phyloP scores from a whole-genome alignment of 2,797 vertebrate genomes.

The Streptopelia turtur region DNA sequence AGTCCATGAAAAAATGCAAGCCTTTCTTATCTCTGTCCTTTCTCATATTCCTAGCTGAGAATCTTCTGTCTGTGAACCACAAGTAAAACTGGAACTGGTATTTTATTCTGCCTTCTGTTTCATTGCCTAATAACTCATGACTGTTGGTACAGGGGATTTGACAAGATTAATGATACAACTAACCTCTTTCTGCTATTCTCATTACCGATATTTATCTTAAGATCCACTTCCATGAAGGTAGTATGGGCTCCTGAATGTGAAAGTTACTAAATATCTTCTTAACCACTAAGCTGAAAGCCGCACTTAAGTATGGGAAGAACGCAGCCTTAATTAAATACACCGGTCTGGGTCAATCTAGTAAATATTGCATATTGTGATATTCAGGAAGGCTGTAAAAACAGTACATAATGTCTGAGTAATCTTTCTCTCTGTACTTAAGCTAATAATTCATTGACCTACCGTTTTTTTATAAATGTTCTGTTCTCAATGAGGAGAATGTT shows the following conservation, averaged over 20 bases:
- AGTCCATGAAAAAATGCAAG: background rate
- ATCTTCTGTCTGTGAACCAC: background rate
- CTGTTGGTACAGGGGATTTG: background rate
- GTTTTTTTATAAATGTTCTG: background rate
- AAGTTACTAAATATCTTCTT: background rate
- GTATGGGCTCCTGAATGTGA: background rate
- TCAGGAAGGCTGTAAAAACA: background rate
- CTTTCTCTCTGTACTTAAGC: background rate
- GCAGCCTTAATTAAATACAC: background rate
- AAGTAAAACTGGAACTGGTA: background rate
- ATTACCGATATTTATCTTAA: constrained; percentile 38
- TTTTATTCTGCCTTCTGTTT: background rate
- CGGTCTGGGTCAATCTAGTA: background rate
- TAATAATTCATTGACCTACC: background rate
- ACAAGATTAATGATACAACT: constrained; percentile 31
- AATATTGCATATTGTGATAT: background rate
- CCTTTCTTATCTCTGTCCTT: background rate
- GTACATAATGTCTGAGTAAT: background rate
- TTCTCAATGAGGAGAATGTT: background rate
- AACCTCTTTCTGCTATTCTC: constrained; percentile 8
- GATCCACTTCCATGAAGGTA: background rate
- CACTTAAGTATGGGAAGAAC: background rate
- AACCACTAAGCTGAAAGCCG: background rate
- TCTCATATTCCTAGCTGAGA: background rate
- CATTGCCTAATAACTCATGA: background rate